Base-by-base conservation (phyloP, 2,888 invertebrate genomes). In the Oxyteleia sp. region DNA sequence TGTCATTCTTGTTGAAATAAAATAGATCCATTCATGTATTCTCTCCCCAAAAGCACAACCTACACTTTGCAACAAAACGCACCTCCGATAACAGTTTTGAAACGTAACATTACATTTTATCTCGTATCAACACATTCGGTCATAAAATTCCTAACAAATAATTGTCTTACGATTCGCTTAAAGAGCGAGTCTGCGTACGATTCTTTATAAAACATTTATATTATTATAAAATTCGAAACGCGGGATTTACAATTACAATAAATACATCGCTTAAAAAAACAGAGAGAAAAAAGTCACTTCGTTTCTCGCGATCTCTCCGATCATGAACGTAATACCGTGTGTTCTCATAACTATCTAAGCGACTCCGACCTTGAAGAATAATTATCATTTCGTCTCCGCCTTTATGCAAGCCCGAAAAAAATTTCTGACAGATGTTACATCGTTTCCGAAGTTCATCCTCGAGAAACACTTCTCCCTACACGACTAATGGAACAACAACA, bases 361-460 rank as follows among this genome's bases (percentile, higher is more conserved):
- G 66, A 61, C 20, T 49, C 64, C 61, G 43, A 68, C 61, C 38
- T 63, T 43, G 13, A 55, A 35, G 41, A 57, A 55, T 75, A 66
- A 57, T 75, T 57, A 66, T 55, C 29, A 59, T 47, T 55, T 38
- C 49, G 47, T 43, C 41, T 43, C 13, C 47, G 35, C n/a, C 45
- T 79, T 79, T 57, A 79, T 71, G 64, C 79, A 71, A 69, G 41
- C 69, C 43, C 15, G 35, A 69, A 61, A n/a, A 78, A 79, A n/a
- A n/a, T 79, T 71, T 55, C 20, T 47, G 72, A 80, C 10, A 68
- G 80, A 81, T 74, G 81, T 47, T 69, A 80, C 72, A 63, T 72
- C 72, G 69, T 75, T 82, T 82, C 81, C 81, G 75, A 75, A 82
- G 82, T 82, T 82, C 71, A 76, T 82, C 75, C 75, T 75, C 75